A percentile compares a stretch with the other conserved stretches of the same genome.
Conservation (phyloP, 2,113 vertebrate species). For the Lophochroa leadbeateri region DNA sequence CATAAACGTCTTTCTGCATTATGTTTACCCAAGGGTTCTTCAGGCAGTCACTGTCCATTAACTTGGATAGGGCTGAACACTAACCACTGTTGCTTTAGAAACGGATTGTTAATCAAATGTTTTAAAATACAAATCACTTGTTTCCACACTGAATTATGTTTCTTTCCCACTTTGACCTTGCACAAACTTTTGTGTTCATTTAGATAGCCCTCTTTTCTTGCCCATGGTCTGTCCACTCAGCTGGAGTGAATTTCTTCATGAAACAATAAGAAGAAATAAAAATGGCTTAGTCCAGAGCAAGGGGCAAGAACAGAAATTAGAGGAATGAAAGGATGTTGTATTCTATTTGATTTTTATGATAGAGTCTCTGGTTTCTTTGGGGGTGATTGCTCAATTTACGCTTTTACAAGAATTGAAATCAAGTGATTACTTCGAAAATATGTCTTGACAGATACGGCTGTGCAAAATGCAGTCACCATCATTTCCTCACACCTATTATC, state of each 20-base stretch:
- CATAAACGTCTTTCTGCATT: not conserved
- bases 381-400: constrained; percentile 3
- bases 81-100: not conserved
- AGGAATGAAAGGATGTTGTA: not conserved
- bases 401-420: constrained; percentile 42
- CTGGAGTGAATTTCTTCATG: not conserved
- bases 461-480: not conserved
- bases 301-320: constrained; percentile 3
- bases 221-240: not conserved
- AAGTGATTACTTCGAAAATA: constrained; percentile 40
- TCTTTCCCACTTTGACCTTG: not conserved
- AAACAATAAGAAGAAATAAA: not conserved
- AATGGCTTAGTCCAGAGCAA: not conserved
- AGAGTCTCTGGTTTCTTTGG: constrained; percentile 15
- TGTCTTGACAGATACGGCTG: not conserved
- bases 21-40: not conserved
- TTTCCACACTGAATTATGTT: not conserved
- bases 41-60: not conserved
- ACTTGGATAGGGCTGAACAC: not conserved
- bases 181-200: not conserved
- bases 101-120: not conserved
- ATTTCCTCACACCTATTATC: constrained; percentile 6
- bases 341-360: constrained; percentile 15
- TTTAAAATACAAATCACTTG: not conserved
- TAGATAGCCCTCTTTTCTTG: not conserved